Base-by-base conservation (phyloP, 2,888 invertebrate species). In the Stenodera caucasica region DNA sequence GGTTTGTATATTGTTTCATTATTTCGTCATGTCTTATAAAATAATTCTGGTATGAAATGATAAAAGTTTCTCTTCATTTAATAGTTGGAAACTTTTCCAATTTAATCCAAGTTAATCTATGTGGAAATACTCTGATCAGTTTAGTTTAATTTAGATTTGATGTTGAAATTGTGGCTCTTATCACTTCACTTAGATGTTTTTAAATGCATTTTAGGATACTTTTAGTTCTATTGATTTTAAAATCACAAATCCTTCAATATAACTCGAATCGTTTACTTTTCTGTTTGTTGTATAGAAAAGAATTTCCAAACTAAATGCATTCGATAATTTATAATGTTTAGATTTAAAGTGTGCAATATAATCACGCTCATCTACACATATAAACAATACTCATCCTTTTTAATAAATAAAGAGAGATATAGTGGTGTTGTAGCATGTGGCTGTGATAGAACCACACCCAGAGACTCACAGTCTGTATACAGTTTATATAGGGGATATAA, bases 391-490 rank as follows among this genome's bases (percentile, higher is more conserved):
- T 62, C 66, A 66, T 68, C 65, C 63, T 58, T 26, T 26, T 26
- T 26, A 26, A 26, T 26, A 26, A 26, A 26, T 26, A 21, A 23
- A 45, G 45, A 45, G 11, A 23, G 70, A 59, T 53, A 64, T 63
- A 61, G 80, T 78, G 80, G 77, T 26, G 2, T 2, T 26, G 5
- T 26, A 26, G 26, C 74, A 76, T 73, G 80, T 78, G 81, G 81
- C 64, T 72, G 81, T 81, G 83, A 81, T 84, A 81, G 85, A 82
- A 82, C 83, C 83, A 82, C 81, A 83, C 81, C 81, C 81, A 80
- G 78, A 79, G 80, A 76, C 80, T 79, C 80, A 80, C 79, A 79
- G 80, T 79, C 78, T 74, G 85, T 84, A 84, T 82, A 81, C 26
- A 26, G 26, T 26, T 26, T 26, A 26, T 26, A 81, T 84, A 84